Conservation (phyloP, 2,113 vertebrate genomes). For the Pristiophorus japonicus region DNA sequence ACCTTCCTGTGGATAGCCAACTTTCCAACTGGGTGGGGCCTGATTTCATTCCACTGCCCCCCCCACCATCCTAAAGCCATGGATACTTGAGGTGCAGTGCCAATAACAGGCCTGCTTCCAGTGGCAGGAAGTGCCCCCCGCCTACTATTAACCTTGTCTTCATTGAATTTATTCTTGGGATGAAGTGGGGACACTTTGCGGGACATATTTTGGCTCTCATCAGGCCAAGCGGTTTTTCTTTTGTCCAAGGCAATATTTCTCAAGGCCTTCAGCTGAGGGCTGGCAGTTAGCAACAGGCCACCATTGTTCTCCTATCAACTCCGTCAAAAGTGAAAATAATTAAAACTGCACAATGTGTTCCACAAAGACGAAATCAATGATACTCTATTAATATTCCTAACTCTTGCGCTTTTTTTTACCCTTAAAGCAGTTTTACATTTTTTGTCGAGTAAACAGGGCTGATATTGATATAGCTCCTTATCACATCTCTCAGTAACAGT, state of each 20-base stretch:
- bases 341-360: neutral
- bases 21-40: neutral
- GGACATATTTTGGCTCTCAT: neutral
- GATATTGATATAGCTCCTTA: neutral
- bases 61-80: neutral
- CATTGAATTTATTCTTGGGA: neutral
- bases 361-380: neutral
- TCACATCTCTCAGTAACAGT: neutral
- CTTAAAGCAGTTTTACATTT: neutral
- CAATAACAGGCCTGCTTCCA: neutral
- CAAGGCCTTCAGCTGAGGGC: neutral
- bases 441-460: neutral
- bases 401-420: neutral
- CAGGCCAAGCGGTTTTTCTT: neutral
- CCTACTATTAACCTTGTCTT: neutral
- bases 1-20: neutral
- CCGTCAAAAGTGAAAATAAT: neutral
- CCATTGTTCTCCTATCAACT: neutral
- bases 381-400: neutral
- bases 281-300: neutral
- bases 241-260: conserved; percentile 13
- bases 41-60: neutral
- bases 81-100: neutral
- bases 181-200: neutral
- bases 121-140: neutral